Evolutionary conservation across 2,888 invertebrate genomes (phyloP), one percentile per base, ranked within the genome.

Genomic region (Nomada ruficornis): DNA sequence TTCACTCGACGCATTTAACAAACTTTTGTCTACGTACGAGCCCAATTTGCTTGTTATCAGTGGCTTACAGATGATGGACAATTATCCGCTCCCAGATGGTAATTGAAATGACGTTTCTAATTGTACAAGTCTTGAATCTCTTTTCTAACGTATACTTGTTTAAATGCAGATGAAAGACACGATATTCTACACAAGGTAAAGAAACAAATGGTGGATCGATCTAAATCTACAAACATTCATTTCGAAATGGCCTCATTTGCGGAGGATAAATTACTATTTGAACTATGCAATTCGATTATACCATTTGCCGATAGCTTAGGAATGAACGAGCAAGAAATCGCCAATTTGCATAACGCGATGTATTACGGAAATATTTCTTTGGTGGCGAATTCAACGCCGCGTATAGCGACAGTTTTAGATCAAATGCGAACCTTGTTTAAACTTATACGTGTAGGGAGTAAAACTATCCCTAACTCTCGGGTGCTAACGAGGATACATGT

Each of bases 51-150:
- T 98, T 86, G 97, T 98, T 83, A 95, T 98, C 72, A 97, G 97
- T 90, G 98, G 98, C 11, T 94, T 98, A 65, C 98, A 98, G 92
- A 97, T 98, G 97, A 97, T 98, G 97, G 98, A 98, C 90, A 97
- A 97, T 93, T 97, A 96, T 93, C 97, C 96, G 2, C 96, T 96
- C 89, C 94, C 94, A 86, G 93, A 94, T 92, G 96, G 96, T 95
- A 93, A 93, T 88, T 75, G 94, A 89, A 85, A 74, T 29, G 47
- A 2, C 13, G 20, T 26, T 29, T 13, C 54, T 23, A 18, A 11
- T 36, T 50, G 36, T 1, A 3, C 20, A 7, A 59, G 52, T 10
- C 13, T 7, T 10, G 0, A 20, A 42, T 10, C 5, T 3, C 7
- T 44, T 23, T 11, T 29, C 2, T 47, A 5, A 63, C 26, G 59